phyloP scores from a whole-genome alignment of 2,888 invertebrate genomes.

The Agrotis puta region DNA sequence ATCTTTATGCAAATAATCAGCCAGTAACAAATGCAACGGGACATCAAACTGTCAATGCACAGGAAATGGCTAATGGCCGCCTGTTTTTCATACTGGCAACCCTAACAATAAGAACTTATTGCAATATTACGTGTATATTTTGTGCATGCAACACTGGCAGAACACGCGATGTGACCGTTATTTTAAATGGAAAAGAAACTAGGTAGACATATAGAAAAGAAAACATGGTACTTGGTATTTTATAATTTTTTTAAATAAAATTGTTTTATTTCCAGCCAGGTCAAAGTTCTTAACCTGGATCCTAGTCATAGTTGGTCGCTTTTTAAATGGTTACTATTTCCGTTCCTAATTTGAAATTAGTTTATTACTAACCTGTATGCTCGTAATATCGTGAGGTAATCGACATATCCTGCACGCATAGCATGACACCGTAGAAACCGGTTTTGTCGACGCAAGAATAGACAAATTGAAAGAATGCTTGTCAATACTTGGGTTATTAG shows the following conservation, averaged over 20 bases:
- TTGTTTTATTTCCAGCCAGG: slow-evolving; percentile 47
- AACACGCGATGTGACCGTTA: slow-evolving; percentile 54
- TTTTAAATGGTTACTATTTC: slow-evolving; percentile 7
- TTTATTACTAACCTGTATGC: not conserved
- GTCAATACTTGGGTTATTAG: no score
- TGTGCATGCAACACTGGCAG: slow-evolving; percentile 48
- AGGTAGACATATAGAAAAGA: slow-evolving; percentile 4
- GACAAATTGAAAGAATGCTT: no score
- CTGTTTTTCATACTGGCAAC: slow-evolving; percentile 56
- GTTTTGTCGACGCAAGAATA: no score
- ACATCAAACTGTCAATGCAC: slow-evolving; percentile 38
- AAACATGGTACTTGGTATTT: not conserved
- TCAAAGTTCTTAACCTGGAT: slow-evolving; percentile 51
- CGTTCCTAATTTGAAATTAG: slow-evolving; percentile 1
- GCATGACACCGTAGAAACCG: no score
- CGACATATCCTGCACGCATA: not conserved
- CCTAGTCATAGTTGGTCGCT: not conserved
- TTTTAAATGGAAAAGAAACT: slow-evolving; percentile 33
- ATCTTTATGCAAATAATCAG: slow-evolving; percentile 23
- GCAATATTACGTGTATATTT: slow-evolving; percentile 51
- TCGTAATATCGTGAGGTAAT: not conserved
- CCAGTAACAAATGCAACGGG: slow-evolving; percentile 40
- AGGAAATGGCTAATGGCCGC: slow-evolving; percentile 60
- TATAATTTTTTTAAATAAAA: slow-evolving; percentile 30
- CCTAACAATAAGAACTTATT: slow-evolving; percentile 46